Conservation (phyloP, 1,140 invertebrate genomes). For the Zaprionus ghesquierei region DNA sequence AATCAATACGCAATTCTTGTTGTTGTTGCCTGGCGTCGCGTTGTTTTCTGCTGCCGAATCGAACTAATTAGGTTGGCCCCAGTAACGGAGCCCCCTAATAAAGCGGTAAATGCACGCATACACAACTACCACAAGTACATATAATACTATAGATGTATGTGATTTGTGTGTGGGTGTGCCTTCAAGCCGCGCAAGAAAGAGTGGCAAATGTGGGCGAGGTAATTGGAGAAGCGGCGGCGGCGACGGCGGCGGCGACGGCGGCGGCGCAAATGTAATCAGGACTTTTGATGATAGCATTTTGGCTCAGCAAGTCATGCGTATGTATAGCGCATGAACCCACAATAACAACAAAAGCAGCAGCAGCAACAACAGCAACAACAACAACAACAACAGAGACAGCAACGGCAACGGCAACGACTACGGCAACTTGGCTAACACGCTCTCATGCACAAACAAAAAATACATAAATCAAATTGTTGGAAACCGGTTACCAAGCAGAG, state of each 20-base stretch:
- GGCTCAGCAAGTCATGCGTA: conserved; percentile 45
- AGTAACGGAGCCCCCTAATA: conserved; percentile 13
- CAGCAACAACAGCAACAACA: background rate
- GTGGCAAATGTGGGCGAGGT: conserved; percentile 48
- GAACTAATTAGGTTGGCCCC: conserved; percentile 41
- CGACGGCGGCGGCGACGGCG: too few species aligned
- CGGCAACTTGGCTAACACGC: conserved; percentile 16
- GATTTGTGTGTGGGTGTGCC: background rate
- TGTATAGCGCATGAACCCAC: background rate
- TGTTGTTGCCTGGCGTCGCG: conserved; percentile 23
- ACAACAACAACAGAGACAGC: background rate
- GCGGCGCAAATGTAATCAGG: conserved; percentile 72
- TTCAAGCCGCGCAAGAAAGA: conserved; percentile 17
- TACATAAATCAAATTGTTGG: conserved; percentile 75
- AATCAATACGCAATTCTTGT: conserved; percentile 5
- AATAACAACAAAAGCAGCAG: background rate
- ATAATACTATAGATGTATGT: too few species aligned
- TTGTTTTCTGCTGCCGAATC: too few species aligned
- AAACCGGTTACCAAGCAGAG: conserved; percentile 73
- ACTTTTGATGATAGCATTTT: conserved; percentile 59
- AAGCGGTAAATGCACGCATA: background rate
- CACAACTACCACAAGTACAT: background rate
- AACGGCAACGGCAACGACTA: background rate
- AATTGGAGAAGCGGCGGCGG: conserved; percentile 53
- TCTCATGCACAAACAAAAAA: conserved; percentile 66